Conservation (phyloP, 2,888 invertebrate genomes). For the Drosophila borborema region DNA sequence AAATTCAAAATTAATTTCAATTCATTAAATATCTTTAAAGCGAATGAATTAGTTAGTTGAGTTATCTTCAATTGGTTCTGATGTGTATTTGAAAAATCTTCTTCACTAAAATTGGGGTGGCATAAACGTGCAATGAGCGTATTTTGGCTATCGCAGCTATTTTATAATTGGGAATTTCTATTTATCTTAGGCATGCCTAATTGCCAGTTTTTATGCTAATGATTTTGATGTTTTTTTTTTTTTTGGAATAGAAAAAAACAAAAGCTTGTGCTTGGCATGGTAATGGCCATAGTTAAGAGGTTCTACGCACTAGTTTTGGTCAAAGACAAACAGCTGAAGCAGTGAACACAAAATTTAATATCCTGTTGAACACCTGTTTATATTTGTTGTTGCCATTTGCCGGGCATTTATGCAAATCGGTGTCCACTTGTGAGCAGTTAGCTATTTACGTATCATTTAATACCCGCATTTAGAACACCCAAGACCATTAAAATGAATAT, state of each 20-base stretch:
- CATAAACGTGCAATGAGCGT: not conserved
- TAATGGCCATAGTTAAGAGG: slow-evolving; percentile 44
- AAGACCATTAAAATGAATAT: slow-evolving; percentile 68
- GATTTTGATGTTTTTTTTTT: slow-evolving; percentile 28
- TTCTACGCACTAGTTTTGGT: slow-evolving; percentile 62
- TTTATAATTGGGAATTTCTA: slow-evolving; percentile 14
- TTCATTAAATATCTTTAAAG: not conserved
- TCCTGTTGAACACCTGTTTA: slow-evolving; percentile 77
- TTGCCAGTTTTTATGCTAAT: slow-evolving; percentile 62
- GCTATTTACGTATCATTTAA: slow-evolving; percentile 69
- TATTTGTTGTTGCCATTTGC: slow-evolving; percentile 24
- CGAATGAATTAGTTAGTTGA: not conserved
- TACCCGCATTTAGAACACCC: slow-evolving; percentile 70
- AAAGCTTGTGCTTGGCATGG: slow-evolving; percentile 52
- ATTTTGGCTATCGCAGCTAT: slow-evolving; percentile 12
- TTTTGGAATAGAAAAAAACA: slow-evolving; percentile 11
- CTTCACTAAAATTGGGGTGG: not conserved
- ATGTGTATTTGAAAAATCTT: not conserved
- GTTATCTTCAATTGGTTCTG: not conserved
- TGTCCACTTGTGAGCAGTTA: slow-evolving; percentile 42
- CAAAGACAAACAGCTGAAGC: slow-evolving; percentile 6
- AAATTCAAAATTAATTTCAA: not conserved
- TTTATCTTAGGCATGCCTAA: slow-evolving; percentile 42
- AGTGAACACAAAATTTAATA: slow-evolving; percentile 57
- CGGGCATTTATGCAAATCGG: slow-evolving; percentile 63